These are phyloP conservation scores for Forbesichthys agassizii DNA, from an alignment of 2,113 vertebrate genomes.

Conservation along the genomic window DNA sequence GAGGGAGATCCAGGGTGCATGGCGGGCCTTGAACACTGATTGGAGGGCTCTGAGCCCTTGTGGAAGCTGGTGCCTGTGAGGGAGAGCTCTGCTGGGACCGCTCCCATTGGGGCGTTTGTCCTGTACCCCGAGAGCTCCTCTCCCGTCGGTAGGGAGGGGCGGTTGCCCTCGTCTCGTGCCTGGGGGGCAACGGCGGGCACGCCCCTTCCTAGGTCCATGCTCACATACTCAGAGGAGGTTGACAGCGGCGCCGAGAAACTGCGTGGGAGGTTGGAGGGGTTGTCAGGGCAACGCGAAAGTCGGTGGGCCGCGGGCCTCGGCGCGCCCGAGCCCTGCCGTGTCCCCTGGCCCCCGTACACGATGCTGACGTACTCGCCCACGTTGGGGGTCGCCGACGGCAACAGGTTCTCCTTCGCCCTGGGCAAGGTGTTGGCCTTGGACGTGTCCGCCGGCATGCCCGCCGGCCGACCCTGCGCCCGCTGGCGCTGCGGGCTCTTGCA, in stretches of 20 bases:
- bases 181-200: slow-evolving; percentile 58
- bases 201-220: slow-evolving; percentile 75
- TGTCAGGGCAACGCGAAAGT: slow-evolving; percentile 62
- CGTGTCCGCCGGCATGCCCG: slow-evolving; percentile 71
- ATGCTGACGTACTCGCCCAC: slow-evolving; percentile 80
- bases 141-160: slow-evolving; percentile 53
- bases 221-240: slow-evolving; percentile 76
- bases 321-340: slow-evolving; percentile 42
- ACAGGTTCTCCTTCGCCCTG: slow-evolving; percentile 70
- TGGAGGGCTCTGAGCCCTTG: slow-evolving; percentile 48
- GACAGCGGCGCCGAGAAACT: slow-evolving; percentile 78
- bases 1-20: slow-evolving; percentile 47
- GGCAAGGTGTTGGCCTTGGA: slow-evolving; percentile 79
- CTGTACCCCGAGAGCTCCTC: slow-evolving; percentile 58
- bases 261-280: slow-evolving; percentile 72
- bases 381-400: slow-evolving; percentile 58
- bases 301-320: slow-evolving; percentile 61
- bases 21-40: slow-evolving; percentile 41
- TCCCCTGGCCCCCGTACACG: slow-evolving; percentile 48
- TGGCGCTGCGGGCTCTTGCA: slow-evolving; percentile 70
- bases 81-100: slow-evolving; percentile 44
- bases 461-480: slow-evolving; percentile 61
- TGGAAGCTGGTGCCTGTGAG: slow-evolving; percentile 55
- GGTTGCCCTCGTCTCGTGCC: slow-evolving; percentile 50
- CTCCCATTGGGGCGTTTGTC: slow-evolving; percentile 50